These are phyloP conservation scores for Sphaerophoria taeniata DNA, from an alignment of 2,888 invertebrate genomes.

Conservation along the genomic window DNA sequence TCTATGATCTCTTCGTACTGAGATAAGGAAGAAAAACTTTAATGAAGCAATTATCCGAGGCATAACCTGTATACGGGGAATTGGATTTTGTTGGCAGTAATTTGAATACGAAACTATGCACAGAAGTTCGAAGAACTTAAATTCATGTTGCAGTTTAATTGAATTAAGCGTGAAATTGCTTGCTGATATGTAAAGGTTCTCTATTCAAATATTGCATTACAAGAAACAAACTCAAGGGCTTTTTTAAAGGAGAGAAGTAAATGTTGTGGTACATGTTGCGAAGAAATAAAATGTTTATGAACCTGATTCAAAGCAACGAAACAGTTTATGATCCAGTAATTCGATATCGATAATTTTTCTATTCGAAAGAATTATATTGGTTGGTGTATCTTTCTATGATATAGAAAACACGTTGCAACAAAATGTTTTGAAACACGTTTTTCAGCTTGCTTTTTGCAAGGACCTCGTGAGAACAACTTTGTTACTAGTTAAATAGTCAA, in stretches of 20 bases:
- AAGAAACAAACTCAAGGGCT: too few relatives aligned
- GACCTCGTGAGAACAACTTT: too few relatives aligned
- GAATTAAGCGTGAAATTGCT: not conserved
- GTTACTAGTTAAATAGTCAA: too few relatives aligned
- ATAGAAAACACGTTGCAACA: not conserved
- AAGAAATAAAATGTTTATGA: too few relatives aligned
- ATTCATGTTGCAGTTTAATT: not conserved
- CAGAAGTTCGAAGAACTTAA: not conserved
- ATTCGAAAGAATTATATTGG: too few relatives aligned
- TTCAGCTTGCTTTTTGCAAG: too few relatives aligned
- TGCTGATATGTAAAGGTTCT: not conserved
- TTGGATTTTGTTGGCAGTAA: not conserved
- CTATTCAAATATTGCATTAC: not conserved
- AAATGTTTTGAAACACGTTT: too few relatives aligned
- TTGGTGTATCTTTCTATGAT: not conserved
- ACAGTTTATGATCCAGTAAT: too few relatives aligned
- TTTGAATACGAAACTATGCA: not conserved
- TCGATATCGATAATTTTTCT: too few relatives aligned
- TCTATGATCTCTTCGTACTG: not conserved
- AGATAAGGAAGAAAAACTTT: conserved; percentile 24
- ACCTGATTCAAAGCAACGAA: too few relatives aligned
- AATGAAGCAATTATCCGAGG: not conserved
- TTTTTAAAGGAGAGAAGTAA: too few relatives aligned
- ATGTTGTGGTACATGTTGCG: too few relatives aligned
- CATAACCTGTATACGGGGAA: not conserved